phyloP scores from a whole-genome alignment of 2,888 invertebrate genomes.

The Danaus chrysippus region DNA sequence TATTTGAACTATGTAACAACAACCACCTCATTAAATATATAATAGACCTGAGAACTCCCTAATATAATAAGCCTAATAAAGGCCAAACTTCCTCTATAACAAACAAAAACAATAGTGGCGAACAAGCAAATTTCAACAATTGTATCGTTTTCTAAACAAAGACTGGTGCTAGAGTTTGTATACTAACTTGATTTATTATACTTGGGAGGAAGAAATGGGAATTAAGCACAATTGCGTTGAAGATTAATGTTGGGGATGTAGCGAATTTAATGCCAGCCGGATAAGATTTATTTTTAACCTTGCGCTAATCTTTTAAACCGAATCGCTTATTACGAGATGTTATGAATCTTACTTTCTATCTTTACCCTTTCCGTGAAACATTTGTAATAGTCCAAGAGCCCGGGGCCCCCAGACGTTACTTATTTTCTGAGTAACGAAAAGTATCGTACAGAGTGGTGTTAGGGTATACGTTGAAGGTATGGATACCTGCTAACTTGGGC shows the following conservation, averaged over 20 bases:
- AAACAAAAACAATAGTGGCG: constrained; percentile 28
- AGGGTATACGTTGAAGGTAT: too few species aligned
- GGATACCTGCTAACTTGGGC: too few species aligned
- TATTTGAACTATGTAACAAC: background rate
- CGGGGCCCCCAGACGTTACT: too few species aligned
- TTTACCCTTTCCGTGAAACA: background rate
- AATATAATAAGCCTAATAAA: constrained; percentile 23
- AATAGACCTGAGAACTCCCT: background rate
- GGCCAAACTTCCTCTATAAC: constrained; percentile 22
- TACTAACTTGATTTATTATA: constrained; percentile 63
- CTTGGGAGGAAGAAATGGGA: constrained; percentile 53
- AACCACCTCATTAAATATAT: background rate
- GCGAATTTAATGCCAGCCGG: constrained; percentile 53
- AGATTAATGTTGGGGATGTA: constrained; percentile 62
- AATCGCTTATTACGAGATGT: constrained; percentile 11
- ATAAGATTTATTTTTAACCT: constrained; percentile 45
- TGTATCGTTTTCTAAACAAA: constrained; percentile 33
- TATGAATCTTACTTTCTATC: constrained; percentile 6
- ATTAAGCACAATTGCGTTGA: constrained; percentile 64
- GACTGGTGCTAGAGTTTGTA: constrained; percentile 36
- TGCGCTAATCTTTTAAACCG: constrained; percentile 24
- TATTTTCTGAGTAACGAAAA: too few species aligned
- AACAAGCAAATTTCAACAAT: constrained; percentile 32
- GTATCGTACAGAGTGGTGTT: too few species aligned
- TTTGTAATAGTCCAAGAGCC: too few species aligned